Conservation (phyloP, 2,113 vertebrate species). For the Madoqua kirkii region DNA sequence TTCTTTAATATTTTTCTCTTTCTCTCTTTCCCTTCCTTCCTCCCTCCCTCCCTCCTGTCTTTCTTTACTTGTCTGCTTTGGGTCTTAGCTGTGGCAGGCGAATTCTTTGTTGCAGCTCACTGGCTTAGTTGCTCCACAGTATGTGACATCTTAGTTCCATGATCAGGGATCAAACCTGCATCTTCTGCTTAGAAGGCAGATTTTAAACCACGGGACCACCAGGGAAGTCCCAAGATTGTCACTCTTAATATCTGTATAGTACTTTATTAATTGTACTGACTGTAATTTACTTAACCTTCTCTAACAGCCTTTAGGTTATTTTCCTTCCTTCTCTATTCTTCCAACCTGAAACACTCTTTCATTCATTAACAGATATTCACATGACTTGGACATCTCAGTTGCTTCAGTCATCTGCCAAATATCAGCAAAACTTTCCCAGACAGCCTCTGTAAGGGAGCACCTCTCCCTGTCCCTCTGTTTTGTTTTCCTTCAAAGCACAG, state of each 20-base stretch:
- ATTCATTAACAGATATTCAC: background rate
- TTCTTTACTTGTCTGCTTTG: background rate
- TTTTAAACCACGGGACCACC: background rate
- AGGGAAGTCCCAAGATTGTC: background rate
- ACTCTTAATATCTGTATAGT: background rate
- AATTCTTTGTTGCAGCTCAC: background rate
- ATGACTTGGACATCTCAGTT: background rate
- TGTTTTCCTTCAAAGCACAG: background rate
- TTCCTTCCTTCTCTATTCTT: background rate
- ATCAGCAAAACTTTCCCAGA: background rate
- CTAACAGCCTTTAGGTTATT: background rate
- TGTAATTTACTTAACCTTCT: background rate
- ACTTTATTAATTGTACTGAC: background rate
- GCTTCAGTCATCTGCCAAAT: background rate
- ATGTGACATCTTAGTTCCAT: background rate
- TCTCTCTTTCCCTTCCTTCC: background rate
- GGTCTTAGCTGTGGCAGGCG: background rate
- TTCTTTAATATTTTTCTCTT: background rate
- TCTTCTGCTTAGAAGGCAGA: background rate
- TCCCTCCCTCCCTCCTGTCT: too few species aligned
- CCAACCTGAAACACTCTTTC: background rate
- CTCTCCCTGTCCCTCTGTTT: background rate
- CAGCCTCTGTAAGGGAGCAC: background rate
- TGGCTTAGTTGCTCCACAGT: background rate
- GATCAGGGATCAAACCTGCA: background rate